These are phyloP conservation scores for Lipotes vexillifer DNA, from an alignment of 2,113 vertebrate species.

Conservation along the genomic window DNA sequence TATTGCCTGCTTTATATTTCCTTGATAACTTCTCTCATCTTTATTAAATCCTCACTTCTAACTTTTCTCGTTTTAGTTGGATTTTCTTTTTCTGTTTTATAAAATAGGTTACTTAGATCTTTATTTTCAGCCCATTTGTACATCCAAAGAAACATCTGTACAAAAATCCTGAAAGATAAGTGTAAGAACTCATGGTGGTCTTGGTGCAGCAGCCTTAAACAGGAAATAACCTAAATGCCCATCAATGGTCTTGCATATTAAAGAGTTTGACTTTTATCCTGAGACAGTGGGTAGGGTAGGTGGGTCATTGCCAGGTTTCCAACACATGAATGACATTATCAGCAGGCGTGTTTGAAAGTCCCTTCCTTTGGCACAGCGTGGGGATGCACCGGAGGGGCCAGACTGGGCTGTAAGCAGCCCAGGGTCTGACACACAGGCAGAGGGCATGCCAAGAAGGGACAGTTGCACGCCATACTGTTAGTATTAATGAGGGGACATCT, in stretches of 20 bases:
- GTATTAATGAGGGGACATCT: background rate
- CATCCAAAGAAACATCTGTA: background rate
- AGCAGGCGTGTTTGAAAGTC: background rate
- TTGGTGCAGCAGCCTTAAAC: background rate
- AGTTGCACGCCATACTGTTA: fast-evolving
- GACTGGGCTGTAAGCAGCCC: background rate
- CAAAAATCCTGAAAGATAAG: background rate
- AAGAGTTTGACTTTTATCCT: background rate
- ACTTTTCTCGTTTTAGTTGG: background rate
- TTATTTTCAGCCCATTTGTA: background rate
- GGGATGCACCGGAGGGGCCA: no score
- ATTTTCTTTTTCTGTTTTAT: background rate
- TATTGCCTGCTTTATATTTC: background rate
- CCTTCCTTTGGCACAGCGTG: background rate
- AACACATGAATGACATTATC: background rate
- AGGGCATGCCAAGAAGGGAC: background rate
- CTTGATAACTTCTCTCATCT: background rate
- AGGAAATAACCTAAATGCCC: background rate
- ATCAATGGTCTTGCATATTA: background rate
- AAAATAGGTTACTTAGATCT: background rate
- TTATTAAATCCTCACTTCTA: background rate
- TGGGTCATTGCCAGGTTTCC: background rate
- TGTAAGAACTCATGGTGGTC: background rate
- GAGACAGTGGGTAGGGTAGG: background rate
- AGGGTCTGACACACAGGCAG: background rate